Conservation (phyloP, 2,113 vertebrate species). For the Delphinapterus leucas region DNA sequence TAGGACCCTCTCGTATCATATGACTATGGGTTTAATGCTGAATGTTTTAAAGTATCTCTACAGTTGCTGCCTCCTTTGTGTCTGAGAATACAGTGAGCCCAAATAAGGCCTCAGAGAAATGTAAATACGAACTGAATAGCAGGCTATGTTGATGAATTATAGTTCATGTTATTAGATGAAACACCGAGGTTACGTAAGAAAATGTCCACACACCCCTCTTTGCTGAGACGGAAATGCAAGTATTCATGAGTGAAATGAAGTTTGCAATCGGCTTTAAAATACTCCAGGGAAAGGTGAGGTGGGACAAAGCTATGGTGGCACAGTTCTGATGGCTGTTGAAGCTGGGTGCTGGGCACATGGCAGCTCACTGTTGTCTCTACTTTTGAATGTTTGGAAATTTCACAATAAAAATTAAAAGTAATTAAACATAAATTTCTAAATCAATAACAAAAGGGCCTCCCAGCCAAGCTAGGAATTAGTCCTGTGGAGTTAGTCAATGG, state of each 20-base stretch:
- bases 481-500: conserved; percentile 54
- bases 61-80: not conserved
- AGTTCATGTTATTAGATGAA: not conserved
- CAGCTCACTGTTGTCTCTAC: not conserved
- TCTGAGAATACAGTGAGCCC: not conserved
- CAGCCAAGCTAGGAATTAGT: not conserved
- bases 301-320: accelerated
- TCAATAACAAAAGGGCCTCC: conserved; percentile 41
- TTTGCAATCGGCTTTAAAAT: not conserved
- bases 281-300: not conserved
- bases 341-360: not conserved
- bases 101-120: not conserved
- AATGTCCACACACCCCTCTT: not conserved
- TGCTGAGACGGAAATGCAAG: not conserved
- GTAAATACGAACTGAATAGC: accelerated
- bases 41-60: not conserved
- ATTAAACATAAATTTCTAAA: not conserved
- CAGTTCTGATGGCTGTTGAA: not conserved
- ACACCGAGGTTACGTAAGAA: not conserved
- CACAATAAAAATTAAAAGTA: not conserved
- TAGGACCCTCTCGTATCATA: accelerated
- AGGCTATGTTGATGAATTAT: not conserved
- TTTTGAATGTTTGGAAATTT: not conserved
- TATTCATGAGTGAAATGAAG: not conserved
- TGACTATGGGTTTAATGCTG: not conserved